These are phyloP conservation scores for Enteromius paludinosus DNA, from an alignment of 2,797 vertebrate species.

Conservation along the genomic window DNA sequence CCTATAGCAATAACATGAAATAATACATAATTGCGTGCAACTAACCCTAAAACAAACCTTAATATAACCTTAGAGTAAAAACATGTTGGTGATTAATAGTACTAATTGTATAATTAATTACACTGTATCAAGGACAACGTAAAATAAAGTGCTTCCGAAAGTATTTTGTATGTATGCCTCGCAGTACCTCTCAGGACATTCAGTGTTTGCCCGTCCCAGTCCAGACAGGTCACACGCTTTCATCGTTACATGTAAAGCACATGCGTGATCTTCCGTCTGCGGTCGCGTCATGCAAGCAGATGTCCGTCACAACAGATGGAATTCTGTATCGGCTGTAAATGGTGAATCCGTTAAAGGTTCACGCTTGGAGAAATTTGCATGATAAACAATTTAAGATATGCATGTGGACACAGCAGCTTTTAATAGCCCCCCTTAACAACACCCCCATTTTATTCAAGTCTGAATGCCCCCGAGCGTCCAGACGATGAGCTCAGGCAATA, in stretches of 20 bases:
- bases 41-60: neutral
- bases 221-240: slow-evolving; percentile 43
- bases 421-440: slow-evolving; percentile 36
- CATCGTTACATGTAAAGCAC: slow-evolving; percentile 34
- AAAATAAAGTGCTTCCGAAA: neutral
- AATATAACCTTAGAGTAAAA: neutral
- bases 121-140: neutral
- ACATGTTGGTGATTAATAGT: neutral
- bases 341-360: slow-evolving; percentile 67
- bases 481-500: slow-evolving; percentile 48
- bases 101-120: slow-evolving; percentile 1
- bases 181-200: neutral
- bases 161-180: neutral
- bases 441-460: slow-evolving; percentile 50
- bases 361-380: slow-evolving; percentile 77
- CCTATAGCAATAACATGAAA: neutral
- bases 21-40: neutral
- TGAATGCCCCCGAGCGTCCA: slow-evolving; percentile 47
- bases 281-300: slow-evolving; percentile 41
- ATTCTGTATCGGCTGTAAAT: slow-evolving; percentile 68
- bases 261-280: slow-evolving; percentile 24
- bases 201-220: neutral
- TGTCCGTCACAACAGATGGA: slow-evolving; percentile 56
- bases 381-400: slow-evolving; percentile 84
- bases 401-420: slow-evolving; percentile 65